phyloP scores from a whole-genome alignment of 2,797 vertebrate species.

The Holocentrus rufus region DNA sequence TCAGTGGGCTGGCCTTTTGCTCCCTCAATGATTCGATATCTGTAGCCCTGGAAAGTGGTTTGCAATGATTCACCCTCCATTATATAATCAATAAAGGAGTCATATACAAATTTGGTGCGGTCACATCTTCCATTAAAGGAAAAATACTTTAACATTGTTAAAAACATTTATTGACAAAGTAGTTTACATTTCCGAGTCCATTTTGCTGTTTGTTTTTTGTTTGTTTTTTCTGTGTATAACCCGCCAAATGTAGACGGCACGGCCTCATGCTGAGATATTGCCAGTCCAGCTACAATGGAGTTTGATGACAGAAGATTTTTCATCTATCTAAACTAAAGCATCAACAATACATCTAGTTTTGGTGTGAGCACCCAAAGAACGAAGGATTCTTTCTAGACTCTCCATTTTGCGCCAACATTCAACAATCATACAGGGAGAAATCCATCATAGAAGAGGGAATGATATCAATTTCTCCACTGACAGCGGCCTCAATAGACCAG shows the following conservation, averaged over 20 bases:
- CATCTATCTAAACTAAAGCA: not conserved
- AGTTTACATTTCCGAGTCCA: no score
- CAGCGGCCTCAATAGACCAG: no score
- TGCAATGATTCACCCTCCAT: not conserved
- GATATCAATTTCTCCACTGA: no score
- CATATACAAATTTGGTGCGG: no score
- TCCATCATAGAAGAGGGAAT: constrained; percentile 16
- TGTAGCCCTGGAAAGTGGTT: not conserved
- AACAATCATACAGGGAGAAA: not conserved
- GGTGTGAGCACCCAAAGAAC: not conserved
- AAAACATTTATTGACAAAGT: no score
- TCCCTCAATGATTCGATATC: not conserved
- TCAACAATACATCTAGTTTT: no score
- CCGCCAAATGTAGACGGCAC: no score
- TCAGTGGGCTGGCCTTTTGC: not conserved
- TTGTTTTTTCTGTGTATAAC: no score
- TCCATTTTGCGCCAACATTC: constrained; percentile 1
- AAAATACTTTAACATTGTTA: no score
- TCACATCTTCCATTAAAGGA: no score
- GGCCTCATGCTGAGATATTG: not conserved
- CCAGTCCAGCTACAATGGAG: not conserved
- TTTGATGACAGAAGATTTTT: not conserved
- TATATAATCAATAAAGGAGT: not conserved
- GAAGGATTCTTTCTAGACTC: constrained; percentile 16
- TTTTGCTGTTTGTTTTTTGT: no score